Base-by-base conservation (phyloP, 2,888 invertebrate genomes). In the Xestoiulus laeticollis region DNA sequence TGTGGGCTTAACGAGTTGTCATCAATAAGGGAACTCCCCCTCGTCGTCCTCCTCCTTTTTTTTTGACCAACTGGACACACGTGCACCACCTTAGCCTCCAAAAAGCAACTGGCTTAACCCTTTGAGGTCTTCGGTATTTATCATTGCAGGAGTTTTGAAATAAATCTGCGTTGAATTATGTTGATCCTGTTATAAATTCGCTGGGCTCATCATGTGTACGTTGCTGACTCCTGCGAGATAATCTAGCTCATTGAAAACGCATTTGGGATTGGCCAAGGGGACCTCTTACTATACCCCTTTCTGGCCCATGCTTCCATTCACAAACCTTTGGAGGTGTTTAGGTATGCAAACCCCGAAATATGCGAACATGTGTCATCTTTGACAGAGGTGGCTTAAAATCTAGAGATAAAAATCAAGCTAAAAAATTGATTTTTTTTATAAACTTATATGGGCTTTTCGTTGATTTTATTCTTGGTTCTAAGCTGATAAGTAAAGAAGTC, bases 31-130 rank as follows among this genome's bases (percentile, higher is more conserved):
- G 68, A 10, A 68, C 68, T 68, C 68, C 68, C 22, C 68, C 68
- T 8, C n/a, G n/a, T 38, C 38, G 38, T 48, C 48, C 68, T 68
- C 68, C 68, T 68, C 19, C 68, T 26, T 68, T n/a, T n/a, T n/a
- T n/a, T 68, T 68, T 68, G 68, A 68, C 68, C 68, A 68, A 68
- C 68, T 68, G 68, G 68, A 68, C 68, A 68, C 68, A 68, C 68
- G 68, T 68, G 68, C 68, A 68, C 68, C 68, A 26, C 14, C 5
- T n/a, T 59, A 59, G 53, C 53, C 53, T n/a, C 12, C n/a, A 48
- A 59, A 59, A 59, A 22, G 6, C 59, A 6, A 19, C 22, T 5
- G 68, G 22, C 68, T 68, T 68, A 68, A 68, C 68, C 68, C 68
- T 68, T 68, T 68, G 22, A 68, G 22, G 68, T 22, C 68, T 68